Evolutionary conservation across 2,113 vertebrate species (phyloP).

Genomic region (Euleptes europaea): DNA sequence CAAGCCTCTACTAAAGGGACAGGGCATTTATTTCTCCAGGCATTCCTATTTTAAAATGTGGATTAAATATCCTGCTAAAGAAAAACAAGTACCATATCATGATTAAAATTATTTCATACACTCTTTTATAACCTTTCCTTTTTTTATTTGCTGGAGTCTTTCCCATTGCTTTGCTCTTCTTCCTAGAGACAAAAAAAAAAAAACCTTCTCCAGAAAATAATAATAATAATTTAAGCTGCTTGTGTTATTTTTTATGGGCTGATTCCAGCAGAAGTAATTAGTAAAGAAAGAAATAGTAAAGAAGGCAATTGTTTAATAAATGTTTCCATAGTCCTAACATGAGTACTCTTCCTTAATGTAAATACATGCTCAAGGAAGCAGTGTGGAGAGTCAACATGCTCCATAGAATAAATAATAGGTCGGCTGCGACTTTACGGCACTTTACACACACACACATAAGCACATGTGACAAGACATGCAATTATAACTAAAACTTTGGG

Average conservation of each 20-base stretch:
- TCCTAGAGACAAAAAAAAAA: no score
- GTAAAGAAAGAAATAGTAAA: neutral
- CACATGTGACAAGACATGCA: no score
- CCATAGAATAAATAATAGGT: neutral
- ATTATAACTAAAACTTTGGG: no score
- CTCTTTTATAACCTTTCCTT: no score
- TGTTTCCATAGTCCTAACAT: neutral
- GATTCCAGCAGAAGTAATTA: neutral
- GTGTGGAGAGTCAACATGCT: neutral
- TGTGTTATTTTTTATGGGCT: neutral
- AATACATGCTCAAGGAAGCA: no score
- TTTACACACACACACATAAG: no score
- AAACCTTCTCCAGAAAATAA: no score
- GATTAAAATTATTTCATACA: neutral
- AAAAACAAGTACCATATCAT: neutral
- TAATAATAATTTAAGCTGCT: no score
- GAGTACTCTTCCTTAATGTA: neutral
- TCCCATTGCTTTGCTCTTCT: neutral
- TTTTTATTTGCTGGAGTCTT: neutral
- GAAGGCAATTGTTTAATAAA: neutral
- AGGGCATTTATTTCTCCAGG: no score
- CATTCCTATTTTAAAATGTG: no score
- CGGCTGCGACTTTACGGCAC: no score
- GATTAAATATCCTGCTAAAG: neutral
- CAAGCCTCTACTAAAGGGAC: no score